Base-by-base conservation (phyloP, 2,888 invertebrate genomes). In the Dicycla oo region DNA sequence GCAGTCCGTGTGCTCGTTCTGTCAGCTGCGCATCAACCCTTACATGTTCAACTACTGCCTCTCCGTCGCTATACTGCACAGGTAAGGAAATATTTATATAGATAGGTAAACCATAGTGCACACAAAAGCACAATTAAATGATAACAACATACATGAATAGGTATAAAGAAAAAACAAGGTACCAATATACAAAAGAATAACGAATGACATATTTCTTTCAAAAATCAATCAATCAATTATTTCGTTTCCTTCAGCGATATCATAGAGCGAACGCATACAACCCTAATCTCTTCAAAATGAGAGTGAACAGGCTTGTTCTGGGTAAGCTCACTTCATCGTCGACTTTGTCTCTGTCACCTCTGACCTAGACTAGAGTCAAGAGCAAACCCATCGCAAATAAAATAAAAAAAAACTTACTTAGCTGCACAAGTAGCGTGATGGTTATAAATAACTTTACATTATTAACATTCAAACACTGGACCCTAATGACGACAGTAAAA, bases 41-140 rank as follows among this genome's bases (percentile, higher is more conserved):
- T 97, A 97, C 89, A 93, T 98, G 94, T 98, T 97, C 94, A 97
- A 98, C 92, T 98, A 98, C 92, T 97, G 97, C 43, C 95, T 98
- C 11, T 97, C 98, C 2, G 98, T 98, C 54, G 97, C 97, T 8
- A 94, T 98, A 23, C 91, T 98, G 65, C 97, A 97, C 93, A 97
- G 98, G 96, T 96, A 18, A n/a, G 6, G n/a, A 15, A 4, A 18
- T 60, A 26, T 43, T 43, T 20, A 20, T 45, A 26, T 11, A 18
- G 0, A 40, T 10, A 23, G 6, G 23, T 51, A 51, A n/a, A 38
- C n/a, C 11, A 60, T 40, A 3, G 2, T 30, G 4, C 34, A 18
- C 15, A 58, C 3, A 18, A 58, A 23, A 23, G 1, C 38, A 38
- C 18, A 38, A 18, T 8, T n/a, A 13, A n/a, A 57, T n/a, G 13